Evolutionary conservation across 1,140 invertebrate species (phyloP), one percentile per base, ranked within the genome.

Genomic region (Phenacoccus solenopsis): DNA sequence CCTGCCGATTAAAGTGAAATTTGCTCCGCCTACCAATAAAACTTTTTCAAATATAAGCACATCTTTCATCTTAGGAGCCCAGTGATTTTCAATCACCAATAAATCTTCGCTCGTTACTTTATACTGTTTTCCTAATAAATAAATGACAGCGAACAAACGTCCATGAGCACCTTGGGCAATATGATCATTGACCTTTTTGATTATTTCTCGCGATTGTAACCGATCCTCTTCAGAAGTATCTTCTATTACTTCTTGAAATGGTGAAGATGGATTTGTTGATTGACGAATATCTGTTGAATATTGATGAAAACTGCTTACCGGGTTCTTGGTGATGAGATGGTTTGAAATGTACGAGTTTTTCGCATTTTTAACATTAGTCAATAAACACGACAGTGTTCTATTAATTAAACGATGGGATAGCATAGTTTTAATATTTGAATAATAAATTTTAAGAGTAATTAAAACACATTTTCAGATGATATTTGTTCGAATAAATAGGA

Each of bases 91-190:
- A 4, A 96, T 80, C 1, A 94, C 80, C 49, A 98, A 82, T 1
- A 96, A 79, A 80, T 97, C 94, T 61, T 89, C 92, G 49, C 87
- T 82, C 1, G 93, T 96, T 0, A 97, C 81, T 81, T 94, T 91
- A 76, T 87, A 90, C 76, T 96, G 94, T 78, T 89, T 90, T 1
- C 92, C 91, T 72, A 84, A 81, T 10, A 96, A 71, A 74, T 93
- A 86, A 3, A 96, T 83, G 5, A 96, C 83, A 9, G 93, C 93
- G 83, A 96, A 97, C 59, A 94, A 81, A 61, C 93, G 81, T 4
- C 91, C 90, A n/a, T 9, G 3, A 2, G 16, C 13, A 49, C 84
- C 80, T 71, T 80, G 78, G 0, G 80, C 73, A 10, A 71, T 24
- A 0, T 67, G 38, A 59, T 69, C 67, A 10, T 71, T 71, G 2